phyloP scores from a whole-genome alignment of 2,797 vertebrate genomes.

The Limnodromus scolopaceus region DNA sequence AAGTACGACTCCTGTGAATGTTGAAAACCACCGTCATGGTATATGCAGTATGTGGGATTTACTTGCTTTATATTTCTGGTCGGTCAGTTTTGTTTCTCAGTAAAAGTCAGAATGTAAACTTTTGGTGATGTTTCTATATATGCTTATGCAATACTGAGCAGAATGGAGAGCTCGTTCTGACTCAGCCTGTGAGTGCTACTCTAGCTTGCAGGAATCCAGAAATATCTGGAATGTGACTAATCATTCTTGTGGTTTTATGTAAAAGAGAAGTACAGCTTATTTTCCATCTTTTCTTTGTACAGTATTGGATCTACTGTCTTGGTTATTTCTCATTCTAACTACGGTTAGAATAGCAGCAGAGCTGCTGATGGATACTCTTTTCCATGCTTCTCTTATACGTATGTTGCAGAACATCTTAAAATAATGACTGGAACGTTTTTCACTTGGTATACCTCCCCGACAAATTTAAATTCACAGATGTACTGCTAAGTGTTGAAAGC shows the following conservation, averaged over 20 bases:
- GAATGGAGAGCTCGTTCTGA: slow-evolving; percentile 20
- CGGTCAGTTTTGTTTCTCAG: neutral
- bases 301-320: neutral
- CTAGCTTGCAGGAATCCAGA: slow-evolving; percentile 40
- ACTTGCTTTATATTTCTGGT: neutral
- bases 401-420: neutral
- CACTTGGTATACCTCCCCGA: neutral
- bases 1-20: neutral
- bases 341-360: neutral
- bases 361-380: neutral
- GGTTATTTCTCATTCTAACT: neutral
- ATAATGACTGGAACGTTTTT: neutral
- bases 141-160: neutral
- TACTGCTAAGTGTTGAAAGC: neutral
- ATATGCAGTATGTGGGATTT: neutral
- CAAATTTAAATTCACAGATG: neutral
- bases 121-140: neutral
- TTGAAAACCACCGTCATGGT: neutral
- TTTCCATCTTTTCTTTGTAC: neutral
- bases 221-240: slow-evolving; percentile 52
- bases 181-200: slow-evolving; percentile 20
- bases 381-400: neutral
- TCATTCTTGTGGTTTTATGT: slow-evolving; percentile 40
- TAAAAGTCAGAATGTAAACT: slow-evolving; percentile 2
- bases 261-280: slow-evolving; percentile 10